These are phyloP conservation scores for Theretra japonica DNA, from an alignment of 2,888 invertebrate genomes.

Conservation along the genomic window DNA sequence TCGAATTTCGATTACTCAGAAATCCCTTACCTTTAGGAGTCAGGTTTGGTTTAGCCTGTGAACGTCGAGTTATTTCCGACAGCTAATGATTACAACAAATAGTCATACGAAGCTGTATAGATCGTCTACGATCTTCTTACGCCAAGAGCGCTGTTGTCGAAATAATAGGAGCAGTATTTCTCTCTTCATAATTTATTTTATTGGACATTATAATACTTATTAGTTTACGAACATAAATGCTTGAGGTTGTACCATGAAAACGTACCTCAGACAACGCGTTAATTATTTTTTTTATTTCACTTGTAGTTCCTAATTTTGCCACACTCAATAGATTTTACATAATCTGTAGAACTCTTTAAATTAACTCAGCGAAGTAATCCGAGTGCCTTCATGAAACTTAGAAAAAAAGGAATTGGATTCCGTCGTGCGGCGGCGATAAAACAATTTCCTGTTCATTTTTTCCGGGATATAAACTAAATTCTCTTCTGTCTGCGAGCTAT, in stretches of 20 bases:
- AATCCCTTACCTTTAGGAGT: slow-evolving; percentile 27
- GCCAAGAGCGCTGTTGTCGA: no score
- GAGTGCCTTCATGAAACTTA: background rate
- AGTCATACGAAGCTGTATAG: background rate
- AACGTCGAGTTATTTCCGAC: slow-evolving; percentile 8
- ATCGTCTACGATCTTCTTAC: no score
- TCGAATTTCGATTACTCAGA: slow-evolving; percentile 48
- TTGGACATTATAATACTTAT: no score
- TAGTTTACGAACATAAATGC: no score
- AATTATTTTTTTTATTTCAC: no score
- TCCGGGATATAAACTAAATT: background rate
- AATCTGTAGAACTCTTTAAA: background rate
- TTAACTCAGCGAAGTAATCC: background rate
- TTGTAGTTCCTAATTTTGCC: no score
- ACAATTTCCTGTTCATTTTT: slow-evolving; percentile 2
- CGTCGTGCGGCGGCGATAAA: background rate
- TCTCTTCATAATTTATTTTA: no score
- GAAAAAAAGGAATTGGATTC: background rate
- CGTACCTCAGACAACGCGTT: no score
- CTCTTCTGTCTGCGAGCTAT: background rate
- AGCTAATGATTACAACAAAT: slow-evolving; percentile 7
- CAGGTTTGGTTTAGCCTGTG: slow-evolving; percentile 12
- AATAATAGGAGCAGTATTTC: no score
- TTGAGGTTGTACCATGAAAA: no score
- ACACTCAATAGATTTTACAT: no score